phyloP scores from a whole-genome alignment of 2,888 invertebrate species.

The Lochmaea capreae region DNA sequence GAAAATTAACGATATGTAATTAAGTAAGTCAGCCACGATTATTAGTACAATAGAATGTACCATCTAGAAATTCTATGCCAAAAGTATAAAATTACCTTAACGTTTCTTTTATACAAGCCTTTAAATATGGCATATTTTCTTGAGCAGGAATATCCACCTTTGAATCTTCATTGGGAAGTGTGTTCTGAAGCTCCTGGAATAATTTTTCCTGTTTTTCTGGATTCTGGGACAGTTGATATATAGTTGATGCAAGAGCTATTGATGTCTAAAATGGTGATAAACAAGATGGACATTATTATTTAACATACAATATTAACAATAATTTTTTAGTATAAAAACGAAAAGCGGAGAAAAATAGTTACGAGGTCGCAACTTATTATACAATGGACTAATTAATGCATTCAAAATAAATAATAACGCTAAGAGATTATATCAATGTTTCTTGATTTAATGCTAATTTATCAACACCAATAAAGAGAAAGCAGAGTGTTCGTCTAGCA shows the following conservation, averaged over 20 bases:
- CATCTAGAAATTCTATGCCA: neutral
- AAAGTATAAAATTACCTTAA: constrained; percentile 69
- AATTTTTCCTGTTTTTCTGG: constrained; percentile 74
- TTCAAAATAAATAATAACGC: too few relatives aligned
- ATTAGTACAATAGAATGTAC: too few relatives aligned
- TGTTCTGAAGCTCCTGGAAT: constrained; percentile 71
- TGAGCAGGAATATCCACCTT: constrained; percentile 72
- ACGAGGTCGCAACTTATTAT: too few relatives aligned
- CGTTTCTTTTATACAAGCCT: constrained; percentile 83
- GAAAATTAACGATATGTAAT: constrained; percentile 17
- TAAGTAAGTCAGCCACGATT: neutral
- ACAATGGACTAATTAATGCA: too few relatives aligned
- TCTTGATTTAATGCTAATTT: too few relatives aligned
- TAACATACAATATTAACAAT: neutral
- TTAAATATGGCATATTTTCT: constrained; percentile 76
- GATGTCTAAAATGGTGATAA: constrained; percentile 70
- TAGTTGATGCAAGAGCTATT: constrained; percentile 78
- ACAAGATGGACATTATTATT: neutral
- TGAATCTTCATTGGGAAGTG: constrained; percentile 69
- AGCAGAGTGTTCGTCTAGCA: too few relatives aligned
- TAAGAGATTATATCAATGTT: too few relatives aligned
- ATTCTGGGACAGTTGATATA: constrained; percentile 81
- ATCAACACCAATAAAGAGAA: too few relatives aligned
- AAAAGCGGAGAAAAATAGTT: too few relatives aligned
- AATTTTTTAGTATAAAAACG: neutral